Conservation (phyloP, 2,888 invertebrate genomes). For the Eupithecia exiguata region DNA sequence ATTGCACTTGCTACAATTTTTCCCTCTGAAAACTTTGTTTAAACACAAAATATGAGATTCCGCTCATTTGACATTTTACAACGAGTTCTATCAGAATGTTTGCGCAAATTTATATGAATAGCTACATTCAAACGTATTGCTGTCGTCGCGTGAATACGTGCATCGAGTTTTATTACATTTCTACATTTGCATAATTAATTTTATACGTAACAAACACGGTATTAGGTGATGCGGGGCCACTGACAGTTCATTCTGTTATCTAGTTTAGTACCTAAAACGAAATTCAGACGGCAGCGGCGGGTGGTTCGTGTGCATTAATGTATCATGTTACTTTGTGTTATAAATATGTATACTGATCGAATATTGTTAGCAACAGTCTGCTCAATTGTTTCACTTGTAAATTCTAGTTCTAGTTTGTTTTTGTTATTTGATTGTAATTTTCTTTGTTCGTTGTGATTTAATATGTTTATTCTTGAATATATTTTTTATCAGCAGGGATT, state of each 20-base stretch:
- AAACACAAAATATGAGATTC: slow-evolving; percentile 28
- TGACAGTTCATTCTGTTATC: slow-evolving; percentile 14
- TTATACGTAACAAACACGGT: slow-evolving; percentile 21
- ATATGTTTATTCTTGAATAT: background rate
- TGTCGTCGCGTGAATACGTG: slow-evolving; percentile 20
- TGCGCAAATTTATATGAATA: slow-evolving; percentile 24
- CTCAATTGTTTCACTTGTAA: too few relatives aligned
- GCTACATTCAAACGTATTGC: slow-evolving; percentile 23
- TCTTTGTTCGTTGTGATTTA: too few relatives aligned
- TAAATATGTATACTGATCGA: too few relatives aligned
- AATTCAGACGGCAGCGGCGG: too few relatives aligned
- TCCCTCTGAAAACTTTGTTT: slow-evolving; percentile 23
- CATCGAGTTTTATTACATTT: slow-evolving; percentile 18
- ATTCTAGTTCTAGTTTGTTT: too few relatives aligned
- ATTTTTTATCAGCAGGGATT: background rate
- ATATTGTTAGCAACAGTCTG: too few relatives aligned
- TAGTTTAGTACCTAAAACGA: background rate
- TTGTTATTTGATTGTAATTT: too few relatives aligned
- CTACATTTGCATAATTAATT: slow-evolving; percentile 26
- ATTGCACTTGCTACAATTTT: slow-evolving; percentile 21
- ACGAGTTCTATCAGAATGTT: slow-evolving; percentile 22
- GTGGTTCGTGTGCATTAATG: background rate
- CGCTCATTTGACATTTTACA: slow-evolving; percentile 23
- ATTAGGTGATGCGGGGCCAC: slow-evolving; percentile 11
- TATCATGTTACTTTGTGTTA: background rate